A percentile compares a stretch with the other conserved stretches of the same genome.
Evolutionary conservation across 2,888 invertebrate species (phyloP).

Genomic region (Cheilosia vulpina): DNA sequence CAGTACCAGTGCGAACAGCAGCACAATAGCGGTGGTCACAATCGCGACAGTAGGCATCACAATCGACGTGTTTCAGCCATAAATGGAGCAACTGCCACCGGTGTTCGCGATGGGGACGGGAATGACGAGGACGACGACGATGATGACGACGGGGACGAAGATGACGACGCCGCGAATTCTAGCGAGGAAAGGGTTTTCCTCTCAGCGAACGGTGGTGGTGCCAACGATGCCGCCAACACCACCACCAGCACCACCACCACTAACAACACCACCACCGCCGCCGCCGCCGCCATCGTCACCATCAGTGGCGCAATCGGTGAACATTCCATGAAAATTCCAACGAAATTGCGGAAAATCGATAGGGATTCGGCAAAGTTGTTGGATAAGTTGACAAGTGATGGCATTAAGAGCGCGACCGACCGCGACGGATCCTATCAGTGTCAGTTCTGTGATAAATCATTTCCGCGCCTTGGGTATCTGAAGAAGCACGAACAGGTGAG

Average conservation of each 20-base stretch:
- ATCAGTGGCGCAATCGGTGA: conserved; percentile 79
- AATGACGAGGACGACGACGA: conserved; percentile 66
- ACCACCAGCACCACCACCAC: conserved; percentile 54
- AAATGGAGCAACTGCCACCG: conserved; percentile 72
- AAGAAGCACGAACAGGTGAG: conserved; percentile 96
- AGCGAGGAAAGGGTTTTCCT: conserved; percentile 69
- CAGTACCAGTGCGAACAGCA: conserved; percentile 74
- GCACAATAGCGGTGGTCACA: conserved; percentile 63
- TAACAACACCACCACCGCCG: conserved; percentile 40
- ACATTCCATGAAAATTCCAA: conserved; percentile 81
- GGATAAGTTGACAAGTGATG: conserved; percentile 83
- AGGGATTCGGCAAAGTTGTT: conserved; percentile 84
- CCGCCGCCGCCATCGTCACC: conserved; percentile 69
- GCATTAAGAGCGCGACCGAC: conserved; percentile 80
- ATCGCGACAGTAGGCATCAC: conserved; percentile 76
- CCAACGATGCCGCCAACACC: conserved; percentile 68
- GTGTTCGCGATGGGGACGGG: conserved; percentile 63
- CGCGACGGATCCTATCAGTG: conserved; percentile 93
- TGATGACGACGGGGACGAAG: conserved; percentile 65
- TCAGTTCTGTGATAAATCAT: conserved; percentile 96
- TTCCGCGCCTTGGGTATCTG: conserved; percentile 92
- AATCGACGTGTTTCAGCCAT: conserved; percentile 74
- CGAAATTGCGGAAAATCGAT: conserved; percentile 83
- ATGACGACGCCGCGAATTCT: conserved; percentile 73
- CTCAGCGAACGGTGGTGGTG: conserved; percentile 70